Evolutionary conservation across 2,888 invertebrate genomes (phyloP), one percentile per base, ranked within the genome.

Genomic region (Acanthosepion lycidas): DNA sequence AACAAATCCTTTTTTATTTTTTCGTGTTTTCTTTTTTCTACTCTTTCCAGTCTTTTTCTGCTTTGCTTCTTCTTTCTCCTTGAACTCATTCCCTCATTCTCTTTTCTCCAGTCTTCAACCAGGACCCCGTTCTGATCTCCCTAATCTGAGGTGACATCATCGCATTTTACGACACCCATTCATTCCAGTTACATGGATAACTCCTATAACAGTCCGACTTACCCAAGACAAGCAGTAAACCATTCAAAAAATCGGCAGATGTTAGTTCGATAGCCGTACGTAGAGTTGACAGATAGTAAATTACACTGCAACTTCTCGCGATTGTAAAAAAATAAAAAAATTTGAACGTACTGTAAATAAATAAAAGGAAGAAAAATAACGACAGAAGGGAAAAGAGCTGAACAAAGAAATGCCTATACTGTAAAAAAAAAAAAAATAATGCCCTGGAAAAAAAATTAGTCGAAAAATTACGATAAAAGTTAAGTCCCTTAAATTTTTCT

Each of bases 111-210:
- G n/a, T 78, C 78, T 78, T 33, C 33, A n/a, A 5, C 78, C 78
- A 18, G n/a, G n/a, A 78, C 78, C n/a, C n/a, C 5, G 78, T 33
- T n/a, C 78, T 78, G 78, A 78, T 78, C 78, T 78, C 78, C 78
- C n/a, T 78, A 78, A 78, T 78, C 78, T n/a, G 78, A n/a, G 78
- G 78, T 78, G 78, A 78, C 78, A 78, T 78, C 78, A 78, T 78
- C 78, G 78, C n/a, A 78, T 78, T 78, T 78, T 78, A 78, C 78
- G 78, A 78, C 78, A n/a, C 78, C 12, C 78, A 78, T 78, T 78
- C 78, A 78, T 78, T 78, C 78, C 78, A 78, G 78, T 78, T 78
- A 78, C 78, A 78, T 78, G 78, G 78, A 78, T 78, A 78, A 12
- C 78, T 78, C 78, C 9, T 78, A 78, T 78, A 78, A 78, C 78